These are phyloP conservation scores for Stenodema calcarata DNA, from an alignment of 2,888 invertebrate species.

Conservation along the genomic window DNA sequence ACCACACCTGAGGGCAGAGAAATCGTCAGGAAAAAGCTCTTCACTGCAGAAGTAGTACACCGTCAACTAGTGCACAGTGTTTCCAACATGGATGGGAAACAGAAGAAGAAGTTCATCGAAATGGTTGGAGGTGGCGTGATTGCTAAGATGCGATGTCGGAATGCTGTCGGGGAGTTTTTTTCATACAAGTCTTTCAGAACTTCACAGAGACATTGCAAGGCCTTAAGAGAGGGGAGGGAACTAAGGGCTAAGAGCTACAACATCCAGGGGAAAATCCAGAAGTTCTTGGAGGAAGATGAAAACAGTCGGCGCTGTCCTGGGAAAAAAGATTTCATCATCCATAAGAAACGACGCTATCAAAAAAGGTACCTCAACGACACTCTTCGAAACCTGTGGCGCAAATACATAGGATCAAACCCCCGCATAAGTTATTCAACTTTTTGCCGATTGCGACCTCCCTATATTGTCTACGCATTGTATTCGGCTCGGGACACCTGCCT, in stretches of 20 bases:
- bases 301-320: not conserved
- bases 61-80: no score
- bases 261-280: not conserved
- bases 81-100: no score
- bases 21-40: no score
- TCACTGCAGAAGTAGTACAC: no score
- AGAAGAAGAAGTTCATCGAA: no score
- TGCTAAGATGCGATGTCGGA: no score
- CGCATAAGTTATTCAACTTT: conserved; percentile 1
- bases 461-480: not conserved
- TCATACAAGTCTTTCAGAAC: not conserved
- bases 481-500: not conserved
- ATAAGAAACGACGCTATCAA: not conserved
- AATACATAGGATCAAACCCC: not conserved
- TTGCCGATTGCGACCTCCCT: not conserved
- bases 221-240: not conserved
- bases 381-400: not conserved
- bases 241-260: not conserved
- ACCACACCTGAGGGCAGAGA: no score
- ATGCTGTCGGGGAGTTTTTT: no score
- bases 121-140: no score
- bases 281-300: not conserved
- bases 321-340: not conserved
- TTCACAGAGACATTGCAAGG: not conserved
- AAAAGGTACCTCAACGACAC: not conserved